These are phyloP conservation scores for Indicator maculatus DNA, from an alignment of 2,113 vertebrate species.

Conservation along the genomic window DNA sequence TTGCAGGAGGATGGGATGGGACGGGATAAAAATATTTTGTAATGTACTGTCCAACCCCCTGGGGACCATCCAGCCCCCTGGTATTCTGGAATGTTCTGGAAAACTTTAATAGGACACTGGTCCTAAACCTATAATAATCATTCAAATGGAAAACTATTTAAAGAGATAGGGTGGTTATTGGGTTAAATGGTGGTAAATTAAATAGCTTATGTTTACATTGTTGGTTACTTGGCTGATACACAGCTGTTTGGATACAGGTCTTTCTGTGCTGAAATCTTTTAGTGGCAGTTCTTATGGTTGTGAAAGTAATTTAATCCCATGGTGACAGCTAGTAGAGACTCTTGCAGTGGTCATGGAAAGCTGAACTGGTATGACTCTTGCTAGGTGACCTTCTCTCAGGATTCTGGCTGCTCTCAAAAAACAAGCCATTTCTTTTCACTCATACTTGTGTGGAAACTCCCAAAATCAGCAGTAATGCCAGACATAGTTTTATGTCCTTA, in stretches of 20 bases:
- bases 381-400: conserved; percentile 11
- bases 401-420: background rate
- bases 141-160: background rate
- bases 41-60: too few relatives aligned
- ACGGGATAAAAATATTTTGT: too few relatives aligned
- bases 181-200: background rate
- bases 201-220: background rate
- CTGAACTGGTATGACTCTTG: background rate
- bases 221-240: background rate
- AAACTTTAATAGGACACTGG: too few relatives aligned
- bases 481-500: background rate
- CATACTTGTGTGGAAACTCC: background rate
- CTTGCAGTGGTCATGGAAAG: conserved; percentile 27
- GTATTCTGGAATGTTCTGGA: too few relatives aligned
- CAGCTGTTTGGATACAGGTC: background rate
- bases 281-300: background rate
- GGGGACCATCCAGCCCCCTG: too few relatives aligned
- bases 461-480: background rate
- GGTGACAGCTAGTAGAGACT: conserved; percentile 37
- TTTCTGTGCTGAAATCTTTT: conserved; percentile 11
- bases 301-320: conserved; percentile 40
- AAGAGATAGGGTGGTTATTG: background rate
- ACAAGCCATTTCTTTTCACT: background rate
- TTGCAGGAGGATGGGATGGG: too few relatives aligned
- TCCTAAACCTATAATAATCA: too few relatives aligned